Evolutionary conservation across 2,888 invertebrate species (phyloP).

Genomic region (Gortyna flavago): DNA sequence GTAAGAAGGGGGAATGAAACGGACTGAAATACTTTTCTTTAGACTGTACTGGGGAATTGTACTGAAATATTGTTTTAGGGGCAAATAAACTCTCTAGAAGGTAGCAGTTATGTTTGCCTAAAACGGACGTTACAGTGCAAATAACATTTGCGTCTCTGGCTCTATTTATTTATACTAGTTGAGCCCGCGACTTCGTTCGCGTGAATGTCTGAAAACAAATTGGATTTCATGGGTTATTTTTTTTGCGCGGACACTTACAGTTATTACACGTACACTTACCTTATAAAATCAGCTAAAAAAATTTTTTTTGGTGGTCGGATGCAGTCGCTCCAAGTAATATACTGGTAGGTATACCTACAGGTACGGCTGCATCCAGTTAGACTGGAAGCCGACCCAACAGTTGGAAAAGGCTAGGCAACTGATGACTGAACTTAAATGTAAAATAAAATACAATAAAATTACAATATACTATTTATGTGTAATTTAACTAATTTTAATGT

Average conservation of each 20-base stretch:
- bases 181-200: too few relatives aligned
- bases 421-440: background rate
- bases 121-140: background rate
- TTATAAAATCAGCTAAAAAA: too few relatives aligned
- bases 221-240: too few relatives aligned
- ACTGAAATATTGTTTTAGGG: constrained; percentile 22
- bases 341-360: too few relatives aligned
- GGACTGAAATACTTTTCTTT: constrained; percentile 37
- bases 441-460: background rate
- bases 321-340: too few relatives aligned
- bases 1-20: constrained; percentile 34
- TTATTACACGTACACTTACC: too few relatives aligned
- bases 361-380: background rate
- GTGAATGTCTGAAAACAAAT: too few relatives aligned
- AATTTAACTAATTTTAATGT: background rate
- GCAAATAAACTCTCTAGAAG: background rate
- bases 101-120: background rate
- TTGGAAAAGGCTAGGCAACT: background rate
- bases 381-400: background rate
- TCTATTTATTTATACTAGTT: background rate
- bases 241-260: too few relatives aligned
- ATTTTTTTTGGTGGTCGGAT: too few relatives aligned
- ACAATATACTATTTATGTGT: background rate
- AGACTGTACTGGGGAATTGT: background rate
- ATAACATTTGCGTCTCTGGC: background rate